A percentile compares a stretch with the other conserved stretches of the same genome.
These are phyloP conservation scores for Mirza zaza DNA, from an alignment of 2,113 vertebrate species.

Conservation along the genomic window DNA sequence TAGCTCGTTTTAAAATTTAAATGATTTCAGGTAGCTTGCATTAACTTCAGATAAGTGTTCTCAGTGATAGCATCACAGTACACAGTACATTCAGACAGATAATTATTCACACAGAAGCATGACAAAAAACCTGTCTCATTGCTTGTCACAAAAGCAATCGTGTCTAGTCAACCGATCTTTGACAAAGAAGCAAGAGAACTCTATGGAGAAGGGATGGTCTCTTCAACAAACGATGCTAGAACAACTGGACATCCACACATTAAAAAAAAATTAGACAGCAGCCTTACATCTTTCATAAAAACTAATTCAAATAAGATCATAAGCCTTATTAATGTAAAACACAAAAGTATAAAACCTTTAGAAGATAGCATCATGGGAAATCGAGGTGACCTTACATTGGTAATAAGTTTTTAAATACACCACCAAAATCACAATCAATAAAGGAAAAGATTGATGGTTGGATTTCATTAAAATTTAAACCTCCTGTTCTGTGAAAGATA, in stretches of 20 bases:
- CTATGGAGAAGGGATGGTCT: background rate
- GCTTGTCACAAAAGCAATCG: background rate
- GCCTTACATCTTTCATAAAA: background rate
- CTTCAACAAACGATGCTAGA: background rate
- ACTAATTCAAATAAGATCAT: background rate
- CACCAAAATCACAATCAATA: background rate
- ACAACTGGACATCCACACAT: background rate
- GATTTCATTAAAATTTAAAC: background rate
- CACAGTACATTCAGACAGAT: background rate
- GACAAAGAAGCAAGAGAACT: background rate
- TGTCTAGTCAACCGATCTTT: background rate
- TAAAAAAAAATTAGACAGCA: background rate
- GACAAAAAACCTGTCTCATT: background rate
- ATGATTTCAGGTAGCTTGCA: background rate
- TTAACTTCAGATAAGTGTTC: background rate
- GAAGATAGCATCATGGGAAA: background rate
- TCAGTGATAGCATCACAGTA: background rate
- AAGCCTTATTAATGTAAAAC: background rate
- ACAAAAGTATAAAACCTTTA: background rate
- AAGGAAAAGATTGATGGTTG: background rate
- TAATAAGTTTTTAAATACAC: background rate
- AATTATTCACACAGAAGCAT: background rate
- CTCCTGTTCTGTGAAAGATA: background rate
- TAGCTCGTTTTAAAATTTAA: slow-evolving; percentile 3
- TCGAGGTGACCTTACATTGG: background rate